Evolutionary conservation across 2,797 vertebrate species (phyloP).

Genomic region (Pseudochirops corinnae): DNA sequence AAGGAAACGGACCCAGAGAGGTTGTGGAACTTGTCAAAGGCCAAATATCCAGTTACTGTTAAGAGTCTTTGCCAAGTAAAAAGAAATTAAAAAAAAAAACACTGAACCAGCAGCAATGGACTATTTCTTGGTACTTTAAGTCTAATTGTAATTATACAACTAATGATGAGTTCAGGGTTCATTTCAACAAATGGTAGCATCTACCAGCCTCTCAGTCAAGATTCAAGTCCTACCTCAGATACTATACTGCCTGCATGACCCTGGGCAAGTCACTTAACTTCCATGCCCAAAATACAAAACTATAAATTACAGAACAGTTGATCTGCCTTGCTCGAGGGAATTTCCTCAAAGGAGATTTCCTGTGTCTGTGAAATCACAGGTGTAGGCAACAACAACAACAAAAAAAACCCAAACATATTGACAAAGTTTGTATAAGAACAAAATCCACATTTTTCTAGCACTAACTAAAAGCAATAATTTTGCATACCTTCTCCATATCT

Average conservation of each 20-base stretch:
- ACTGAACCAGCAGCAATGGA: background rate
- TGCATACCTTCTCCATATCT: constrained; percentile 8
- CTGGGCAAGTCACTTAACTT: background rate
- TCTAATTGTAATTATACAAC: background rate
- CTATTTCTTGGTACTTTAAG: background rate
- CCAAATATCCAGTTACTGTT: background rate
- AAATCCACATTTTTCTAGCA: constrained; percentile 7
- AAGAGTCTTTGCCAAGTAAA: background rate
- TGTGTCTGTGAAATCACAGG: no score
- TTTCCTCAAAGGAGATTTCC: background rate
- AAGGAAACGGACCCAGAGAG: background rate
- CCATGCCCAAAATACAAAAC: background rate
- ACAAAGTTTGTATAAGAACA: background rate
- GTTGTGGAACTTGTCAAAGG: background rate
- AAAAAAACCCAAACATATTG: background rate
- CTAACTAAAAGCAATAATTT: background rate
- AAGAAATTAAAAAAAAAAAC: background rate
- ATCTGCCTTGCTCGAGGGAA: background rate
- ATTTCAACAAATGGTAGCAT: background rate
- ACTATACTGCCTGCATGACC: background rate
- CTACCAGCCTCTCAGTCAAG: background rate
- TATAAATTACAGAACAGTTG: background rate
- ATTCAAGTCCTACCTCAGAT: background rate
- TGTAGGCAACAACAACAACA: background rate
- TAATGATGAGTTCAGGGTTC: background rate